Percentiles rank a stretch among this genome's conserved stretches.
phyloP scores from a whole-genome alignment of 2,113 vertebrate genomes.

The Triplophysa tibetana region DNA sequence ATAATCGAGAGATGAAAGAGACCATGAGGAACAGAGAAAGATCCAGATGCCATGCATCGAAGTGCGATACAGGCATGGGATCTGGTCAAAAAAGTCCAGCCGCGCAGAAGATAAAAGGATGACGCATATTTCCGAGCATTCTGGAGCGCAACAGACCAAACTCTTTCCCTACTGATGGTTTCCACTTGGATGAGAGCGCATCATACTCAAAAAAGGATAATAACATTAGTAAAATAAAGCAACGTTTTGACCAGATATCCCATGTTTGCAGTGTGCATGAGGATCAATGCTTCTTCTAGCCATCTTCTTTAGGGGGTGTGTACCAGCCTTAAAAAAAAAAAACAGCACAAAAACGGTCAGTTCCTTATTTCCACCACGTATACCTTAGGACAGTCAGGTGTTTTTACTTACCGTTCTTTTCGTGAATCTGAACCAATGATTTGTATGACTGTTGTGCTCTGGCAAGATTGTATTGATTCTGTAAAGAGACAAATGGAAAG shows the following conservation, averaged over 20 bases:
- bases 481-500: slow-evolving; percentile 34
- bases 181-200: slow-evolving; percentile 27
- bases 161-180: slow-evolving; percentile 16
- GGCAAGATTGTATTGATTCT: slow-evolving; percentile 99
- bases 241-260: slow-evolving; percentile 43
- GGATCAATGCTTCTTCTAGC: slow-evolving; percentile 14
- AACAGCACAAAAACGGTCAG: neutral
- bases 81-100: slow-evolving; percentile 17
- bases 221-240: slow-evolving; percentile 45
- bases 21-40: slow-evolving; percentile 11
- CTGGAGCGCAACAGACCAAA: slow-evolving; percentile 14
- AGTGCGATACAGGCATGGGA: neutral
- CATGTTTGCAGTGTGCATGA: slow-evolving; percentile 38
- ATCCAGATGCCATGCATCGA: slow-evolving; percentile 7
- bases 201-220: slow-evolving; percentile 33
- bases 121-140: slow-evolving; percentile 21
- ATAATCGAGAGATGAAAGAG: neutral
- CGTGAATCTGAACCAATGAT: slow-evolving; percentile 98
- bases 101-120: slow-evolving; percentile 23
- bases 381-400: neutral
- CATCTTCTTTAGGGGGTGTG: slow-evolving; percentile 54
- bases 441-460: slow-evolving; percentile 99
- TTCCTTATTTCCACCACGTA: neutral
- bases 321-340: slow-evolving; percentile 46
- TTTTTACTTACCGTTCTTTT: slow-evolving; percentile 92